A percentile compares a stretch with the other conserved stretches of the same genome.
These are phyloP conservation scores for Heliconius hewitsoni DNA, from an alignment of 1,140 invertebrate genomes.

Conservation along the genomic window DNA sequence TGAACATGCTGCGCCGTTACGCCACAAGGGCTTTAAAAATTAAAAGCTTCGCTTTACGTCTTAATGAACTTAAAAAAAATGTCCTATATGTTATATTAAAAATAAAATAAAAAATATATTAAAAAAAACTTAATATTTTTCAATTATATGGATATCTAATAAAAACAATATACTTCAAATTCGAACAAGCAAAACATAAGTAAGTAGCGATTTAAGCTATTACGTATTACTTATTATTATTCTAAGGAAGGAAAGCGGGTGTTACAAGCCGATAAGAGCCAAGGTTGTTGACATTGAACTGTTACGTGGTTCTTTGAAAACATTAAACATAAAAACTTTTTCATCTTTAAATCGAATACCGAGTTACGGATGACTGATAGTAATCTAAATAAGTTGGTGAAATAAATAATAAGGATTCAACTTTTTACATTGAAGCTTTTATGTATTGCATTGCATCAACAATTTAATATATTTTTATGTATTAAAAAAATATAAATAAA, in stretches of 20 bases:
- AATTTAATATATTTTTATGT: no score
- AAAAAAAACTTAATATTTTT: no score
- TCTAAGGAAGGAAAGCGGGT: slow-evolving; percentile 6
- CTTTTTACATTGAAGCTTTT: background rate
- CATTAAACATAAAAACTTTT: slow-evolving; percentile 24
- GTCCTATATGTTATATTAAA: no score
- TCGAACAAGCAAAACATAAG: background rate
- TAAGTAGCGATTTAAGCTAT: background rate
- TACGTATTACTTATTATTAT: background rate
- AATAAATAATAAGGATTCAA: background rate
- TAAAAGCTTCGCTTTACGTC: no score
- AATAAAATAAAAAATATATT: no score
- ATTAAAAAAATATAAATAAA: no score
- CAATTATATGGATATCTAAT: background rate
- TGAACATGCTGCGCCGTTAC: no score
- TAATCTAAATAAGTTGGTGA: background rate
- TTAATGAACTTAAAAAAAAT: no score
- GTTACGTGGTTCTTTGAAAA: slow-evolving; percentile 38
- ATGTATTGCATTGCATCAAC: no score
- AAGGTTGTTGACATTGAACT: slow-evolving; percentile 41
- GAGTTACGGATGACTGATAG: slow-evolving; percentile 13
- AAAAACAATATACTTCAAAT: background rate
- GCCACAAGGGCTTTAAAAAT: no score
- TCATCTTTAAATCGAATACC: slow-evolving; percentile 8
- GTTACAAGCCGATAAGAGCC: slow-evolving; percentile 28